phyloP scores from a whole-genome alignment of 1,140 invertebrate genomes.

The Cyrtorhinus lividipennis region DNA sequence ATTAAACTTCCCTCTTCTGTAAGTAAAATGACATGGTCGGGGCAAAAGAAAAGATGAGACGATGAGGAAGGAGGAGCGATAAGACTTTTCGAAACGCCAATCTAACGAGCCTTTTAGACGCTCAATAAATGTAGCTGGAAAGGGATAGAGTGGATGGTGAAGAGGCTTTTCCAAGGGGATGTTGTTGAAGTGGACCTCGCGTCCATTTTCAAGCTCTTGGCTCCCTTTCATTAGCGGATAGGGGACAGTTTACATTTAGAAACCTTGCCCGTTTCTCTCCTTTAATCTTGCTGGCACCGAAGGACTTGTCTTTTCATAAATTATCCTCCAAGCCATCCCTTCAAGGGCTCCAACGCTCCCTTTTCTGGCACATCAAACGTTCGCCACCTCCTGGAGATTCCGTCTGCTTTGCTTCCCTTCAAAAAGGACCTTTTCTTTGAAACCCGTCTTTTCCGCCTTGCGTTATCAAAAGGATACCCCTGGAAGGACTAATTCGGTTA shows the following conservation, averaged over 20 bases:
- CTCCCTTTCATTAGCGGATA: slow-evolving; percentile 5
- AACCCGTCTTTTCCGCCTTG: background rate
- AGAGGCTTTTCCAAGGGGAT: no score
- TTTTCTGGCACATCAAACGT: background rate
- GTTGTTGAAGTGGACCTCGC: no score
- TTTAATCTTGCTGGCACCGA: background rate
- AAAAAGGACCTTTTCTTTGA: background rate
- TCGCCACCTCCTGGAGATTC: background rate
- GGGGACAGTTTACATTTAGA: slow-evolving; percentile 7
- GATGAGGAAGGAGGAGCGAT: background rate
- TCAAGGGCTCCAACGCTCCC: background rate
- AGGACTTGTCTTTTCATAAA: slow-evolving; percentile 8
- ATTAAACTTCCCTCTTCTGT: background rate
- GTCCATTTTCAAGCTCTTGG: slow-evolving; percentile 1
- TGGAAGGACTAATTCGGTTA: background rate
- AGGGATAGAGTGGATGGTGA: background rate
- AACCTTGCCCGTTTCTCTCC: background rate
- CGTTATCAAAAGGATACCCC: background rate
- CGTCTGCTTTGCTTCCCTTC: background rate
- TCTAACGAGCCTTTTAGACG: background rate
- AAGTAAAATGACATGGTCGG: background rate
- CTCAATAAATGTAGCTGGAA: background rate
- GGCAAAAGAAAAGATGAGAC: background rate
- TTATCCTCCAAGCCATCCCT: background rate
- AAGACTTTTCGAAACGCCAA: background rate